Evolutionary conservation across 2,113 vertebrate species (phyloP), one percentile per base, ranked within the genome.

Genomic region (Puntigrus tetrazona): DNA sequence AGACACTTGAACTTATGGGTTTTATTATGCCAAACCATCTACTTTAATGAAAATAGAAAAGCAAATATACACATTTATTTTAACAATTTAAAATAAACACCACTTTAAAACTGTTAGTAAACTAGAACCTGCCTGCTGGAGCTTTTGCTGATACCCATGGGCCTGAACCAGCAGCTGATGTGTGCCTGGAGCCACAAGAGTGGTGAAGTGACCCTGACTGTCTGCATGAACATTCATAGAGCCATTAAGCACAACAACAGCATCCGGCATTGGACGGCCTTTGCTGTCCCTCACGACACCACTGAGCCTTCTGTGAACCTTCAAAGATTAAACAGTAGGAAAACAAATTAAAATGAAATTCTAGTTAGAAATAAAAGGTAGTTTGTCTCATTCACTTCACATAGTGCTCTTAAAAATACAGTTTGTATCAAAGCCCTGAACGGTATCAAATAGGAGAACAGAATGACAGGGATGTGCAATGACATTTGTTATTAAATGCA

Each of bases 301-400:
- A 63, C 95, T 96, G 77, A 99, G 93, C 18, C 98, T 97, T 85
- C 98, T 98, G 76, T 98, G 97, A 85, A 97, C 95, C 98, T 99
- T 81, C 20, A 90, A 75, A 84, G 90, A 55, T 2, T 0, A 36
- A 79, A 47, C 77, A 18, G 1, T 73, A 29, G 22, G 8, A 14
- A 74, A 63, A 73, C 29, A 22, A 31, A 41, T 34, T 52, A 8
- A 82, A 72, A 70, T 29, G n/a, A n/a, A n/a, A n/a, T n/a, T n/a
- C n/a, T n/a, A n/a, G n/a, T n/a, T n/a, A n/a, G n/a, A n/a, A n/a
- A n/a, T n/a, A n/a, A n/a, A n/a, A n/a, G n/a, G n/a, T n/a, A n/a
- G n/a, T n/a, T n/a, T n/a, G n/a, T n/a, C n/a, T n/a, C n/a, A n/a
- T n/a, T n/a, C n/a, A n/a, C n/a, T n/a, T n/a, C n/a, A n/a, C n/a